These are phyloP conservation scores for Brachionus plicatilis DNA, from an alignment of 1,140 invertebrate species.

Conservation along the genomic window DNA sequence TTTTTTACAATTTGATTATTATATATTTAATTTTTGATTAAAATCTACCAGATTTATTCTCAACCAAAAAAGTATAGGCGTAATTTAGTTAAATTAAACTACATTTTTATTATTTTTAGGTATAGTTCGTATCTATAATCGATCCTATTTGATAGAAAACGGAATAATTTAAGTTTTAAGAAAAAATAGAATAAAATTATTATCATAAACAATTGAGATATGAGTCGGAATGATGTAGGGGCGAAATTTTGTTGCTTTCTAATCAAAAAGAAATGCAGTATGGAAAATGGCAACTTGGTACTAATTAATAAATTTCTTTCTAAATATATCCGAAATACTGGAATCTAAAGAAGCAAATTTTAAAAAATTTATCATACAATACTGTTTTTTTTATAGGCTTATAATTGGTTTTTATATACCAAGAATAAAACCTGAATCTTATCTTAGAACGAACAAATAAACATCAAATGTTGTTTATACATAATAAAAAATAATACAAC, in stretches of 20 bases:
- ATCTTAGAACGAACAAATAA: background rate
- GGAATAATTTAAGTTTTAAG: background rate
- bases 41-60: background rate
- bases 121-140: background rate
- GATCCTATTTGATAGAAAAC: background rate
- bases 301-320: background rate
- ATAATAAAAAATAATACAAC: background rate
- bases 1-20: background rate
- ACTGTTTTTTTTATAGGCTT: background rate
- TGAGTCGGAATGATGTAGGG: background rate
- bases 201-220: background rate
- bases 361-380: background rate
- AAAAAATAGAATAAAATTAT: background rate
- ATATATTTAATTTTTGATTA: background rate
- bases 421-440: background rate
- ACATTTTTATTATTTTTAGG: background rate
- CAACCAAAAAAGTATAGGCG: background rate
- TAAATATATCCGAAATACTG: background rate
- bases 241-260: background rate
- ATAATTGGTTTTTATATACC: conserved; percentile 13
- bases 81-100: background rate
- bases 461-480: background rate
- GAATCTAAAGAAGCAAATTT: background rate
- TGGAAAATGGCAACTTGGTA: background rate
- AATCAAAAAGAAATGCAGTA: background rate